phyloP scores from a whole-genome alignment of 1,140 invertebrate genomes.

The Spodoptera frugiperda region DNA sequence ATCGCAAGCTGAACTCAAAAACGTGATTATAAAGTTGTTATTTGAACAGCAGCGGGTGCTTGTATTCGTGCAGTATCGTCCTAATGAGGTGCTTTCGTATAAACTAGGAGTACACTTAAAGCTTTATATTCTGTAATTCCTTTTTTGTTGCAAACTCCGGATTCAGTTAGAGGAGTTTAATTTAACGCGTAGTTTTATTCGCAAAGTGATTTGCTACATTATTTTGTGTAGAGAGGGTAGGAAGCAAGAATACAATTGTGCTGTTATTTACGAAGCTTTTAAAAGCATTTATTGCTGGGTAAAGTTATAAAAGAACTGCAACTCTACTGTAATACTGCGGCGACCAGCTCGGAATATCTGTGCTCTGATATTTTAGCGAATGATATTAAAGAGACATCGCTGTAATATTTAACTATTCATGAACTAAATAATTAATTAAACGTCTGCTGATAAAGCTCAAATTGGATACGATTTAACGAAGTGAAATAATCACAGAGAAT shows the following conservation, averaged over 20 bases:
- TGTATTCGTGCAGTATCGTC: conserved; percentile 13
- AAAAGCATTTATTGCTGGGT: background rate
- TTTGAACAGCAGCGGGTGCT: background rate
- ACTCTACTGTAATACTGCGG: background rate
- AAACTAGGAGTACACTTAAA: conserved; percentile 33
- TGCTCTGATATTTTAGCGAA: too few species aligned
- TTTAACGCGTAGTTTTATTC: conserved; percentile 32
- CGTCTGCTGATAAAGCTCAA: too few species aligned
- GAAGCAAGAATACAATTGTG: background rate
- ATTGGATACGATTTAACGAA: too few species aligned
- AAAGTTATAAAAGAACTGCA: background rate
- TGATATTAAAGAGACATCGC: too few species aligned
- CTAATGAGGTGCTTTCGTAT: conserved; percentile 44
- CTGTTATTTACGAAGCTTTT: background rate
- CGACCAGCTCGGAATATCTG: too few species aligned
- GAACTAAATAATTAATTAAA: too few species aligned
- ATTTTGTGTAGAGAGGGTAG: conserved; percentile 12
- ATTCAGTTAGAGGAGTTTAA: conserved; percentile 41
- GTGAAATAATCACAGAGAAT: too few species aligned
- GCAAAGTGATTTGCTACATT: conserved; percentile 32
- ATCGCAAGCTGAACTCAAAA: conserved; percentile 14
- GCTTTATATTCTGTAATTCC: conserved; percentile 35
- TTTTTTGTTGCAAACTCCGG: conserved; percentile 38
- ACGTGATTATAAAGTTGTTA: background rate
- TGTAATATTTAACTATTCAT: too few species aligned